Evolutionary conservation across 1,140 invertebrate genomes (phyloP), one percentile per base, ranked within the genome.

Genomic region (Antheraea mylitta): DNA sequence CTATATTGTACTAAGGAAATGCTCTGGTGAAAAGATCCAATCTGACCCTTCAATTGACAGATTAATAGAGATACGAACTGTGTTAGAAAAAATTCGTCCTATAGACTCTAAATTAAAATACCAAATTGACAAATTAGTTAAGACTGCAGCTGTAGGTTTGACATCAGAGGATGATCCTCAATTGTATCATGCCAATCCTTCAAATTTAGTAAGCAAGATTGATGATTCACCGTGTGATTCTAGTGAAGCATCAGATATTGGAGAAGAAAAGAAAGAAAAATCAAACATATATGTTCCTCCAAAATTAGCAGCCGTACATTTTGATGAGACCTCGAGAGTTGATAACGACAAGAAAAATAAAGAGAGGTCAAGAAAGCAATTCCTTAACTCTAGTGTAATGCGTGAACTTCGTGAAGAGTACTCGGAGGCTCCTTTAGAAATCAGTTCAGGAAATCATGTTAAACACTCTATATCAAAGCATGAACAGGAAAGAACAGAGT

Each of bases 91-190:
- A 93, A 98, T 99, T 80, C 94, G 97, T 85, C 98, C 98, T 45
- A 98, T 99, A 82, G 98, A 99, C 88, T 95, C 97, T 73, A 99
- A 99, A 93, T 91, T 99, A 71, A 98, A 98, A 86, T 99, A 99
- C 93, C 98, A 99, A 93, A 98, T 99, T 86, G 97, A 99, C 87
- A 99, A 99, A 92, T 92, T 99, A 68, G 95, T 99, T 2, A 98
- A 97, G 89, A 96, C 95, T 69, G 96, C 97, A 62, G 94, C 95
- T 18, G 95, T 95, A 68, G 96, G 96, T 13, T 93, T 93, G 5
- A 93, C 94, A 66, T 94, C 94, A 83, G 94, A 95, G 80, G 94
- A 96, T 85, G 97, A 98, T 94, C 96, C 97, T 38, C 95, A 95
- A 71, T 93, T 95, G 69, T 98, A 96, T 83, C 93, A 94, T 92